phyloP scores from a whole-genome alignment of 1,140 invertebrate genomes.

The Elysia chlorotica region DNA sequence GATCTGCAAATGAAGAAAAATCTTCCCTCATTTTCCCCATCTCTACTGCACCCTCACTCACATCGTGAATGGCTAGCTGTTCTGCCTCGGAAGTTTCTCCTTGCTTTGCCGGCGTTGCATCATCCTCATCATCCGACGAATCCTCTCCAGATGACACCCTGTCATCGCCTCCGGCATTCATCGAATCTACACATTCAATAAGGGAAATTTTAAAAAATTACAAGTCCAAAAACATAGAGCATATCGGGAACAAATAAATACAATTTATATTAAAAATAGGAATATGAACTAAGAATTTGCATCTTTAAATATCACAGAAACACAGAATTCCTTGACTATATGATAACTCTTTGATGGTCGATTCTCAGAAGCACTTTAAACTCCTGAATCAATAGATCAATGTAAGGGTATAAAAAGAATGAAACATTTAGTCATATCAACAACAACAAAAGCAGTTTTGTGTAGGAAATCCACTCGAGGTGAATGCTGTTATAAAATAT shows the following conservation, averaged over 20 bases:
- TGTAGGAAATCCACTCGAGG: too few species aligned
- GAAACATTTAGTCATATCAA: too few species aligned
- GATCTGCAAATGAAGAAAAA: neutral
- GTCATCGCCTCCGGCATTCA: constrained; percentile 19
- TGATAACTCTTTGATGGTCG: neutral
- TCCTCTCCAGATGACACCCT: constrained; percentile 36
- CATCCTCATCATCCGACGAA: constrained; percentile 42
- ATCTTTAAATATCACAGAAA: too few species aligned
- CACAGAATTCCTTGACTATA: neutral
- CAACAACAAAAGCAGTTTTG: too few species aligned
- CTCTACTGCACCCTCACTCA: constrained; percentile 10
- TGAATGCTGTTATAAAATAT: too few species aligned
- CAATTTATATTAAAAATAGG: neutral
- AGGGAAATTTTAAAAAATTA: neutral
- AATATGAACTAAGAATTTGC: too few species aligned
- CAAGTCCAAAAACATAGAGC: neutral
- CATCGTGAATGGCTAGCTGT: constrained; percentile 24
- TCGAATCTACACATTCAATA: constrained; percentile 15
- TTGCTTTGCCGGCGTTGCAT: constrained; percentile 8
- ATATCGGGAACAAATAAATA: too few species aligned
- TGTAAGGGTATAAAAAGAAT: too few species aligned
- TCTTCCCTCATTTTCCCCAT: neutral
- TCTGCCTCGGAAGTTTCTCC: neutral
- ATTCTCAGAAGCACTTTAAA: too few species aligned
- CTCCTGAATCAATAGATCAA: too few species aligned